Conservation (phyloP, 2,113 vertebrate genomes). For the Crotalus helleri region DNA sequence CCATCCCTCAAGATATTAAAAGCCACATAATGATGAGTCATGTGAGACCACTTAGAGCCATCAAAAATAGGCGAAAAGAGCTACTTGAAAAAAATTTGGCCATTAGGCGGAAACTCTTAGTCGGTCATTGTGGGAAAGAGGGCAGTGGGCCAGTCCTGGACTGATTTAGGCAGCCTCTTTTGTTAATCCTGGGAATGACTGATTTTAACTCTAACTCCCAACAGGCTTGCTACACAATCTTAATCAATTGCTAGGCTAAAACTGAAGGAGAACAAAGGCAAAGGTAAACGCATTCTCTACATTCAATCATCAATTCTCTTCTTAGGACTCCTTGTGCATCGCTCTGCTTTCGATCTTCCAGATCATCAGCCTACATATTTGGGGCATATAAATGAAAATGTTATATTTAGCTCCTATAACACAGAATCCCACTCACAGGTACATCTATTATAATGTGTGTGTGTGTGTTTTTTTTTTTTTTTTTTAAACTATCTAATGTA, state of each 20-base stretch:
- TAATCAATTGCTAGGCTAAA: neutral
- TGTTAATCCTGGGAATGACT: too few relatives aligned
- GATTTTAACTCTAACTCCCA: neutral
- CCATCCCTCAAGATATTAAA: neutral
- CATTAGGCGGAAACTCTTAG: neutral
- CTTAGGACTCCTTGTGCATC: accelerated
- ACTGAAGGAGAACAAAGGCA: neutral
- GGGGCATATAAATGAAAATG: neutral
- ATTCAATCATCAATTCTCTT: neutral
- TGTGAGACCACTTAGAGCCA: neutral
- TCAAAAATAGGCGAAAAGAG: neutral
- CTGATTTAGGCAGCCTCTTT: neutral
- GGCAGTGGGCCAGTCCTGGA: neutral
- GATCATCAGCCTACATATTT: neutral
- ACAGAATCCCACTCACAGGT: neutral
- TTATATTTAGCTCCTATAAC: neutral
- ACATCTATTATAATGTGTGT: neutral
- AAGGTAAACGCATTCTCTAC: neutral
- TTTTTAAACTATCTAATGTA: neutral
- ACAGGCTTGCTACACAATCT: too few relatives aligned
- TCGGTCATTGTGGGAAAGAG: neutral
- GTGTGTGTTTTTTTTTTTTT: too few relatives aligned
- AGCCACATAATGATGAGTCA: neutral
- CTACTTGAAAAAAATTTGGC: neutral
- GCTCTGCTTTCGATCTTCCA: neutral